Evolutionary conservation across 2,888 invertebrate species (phyloP).

Genomic region (Lithophane socia): DNA sequence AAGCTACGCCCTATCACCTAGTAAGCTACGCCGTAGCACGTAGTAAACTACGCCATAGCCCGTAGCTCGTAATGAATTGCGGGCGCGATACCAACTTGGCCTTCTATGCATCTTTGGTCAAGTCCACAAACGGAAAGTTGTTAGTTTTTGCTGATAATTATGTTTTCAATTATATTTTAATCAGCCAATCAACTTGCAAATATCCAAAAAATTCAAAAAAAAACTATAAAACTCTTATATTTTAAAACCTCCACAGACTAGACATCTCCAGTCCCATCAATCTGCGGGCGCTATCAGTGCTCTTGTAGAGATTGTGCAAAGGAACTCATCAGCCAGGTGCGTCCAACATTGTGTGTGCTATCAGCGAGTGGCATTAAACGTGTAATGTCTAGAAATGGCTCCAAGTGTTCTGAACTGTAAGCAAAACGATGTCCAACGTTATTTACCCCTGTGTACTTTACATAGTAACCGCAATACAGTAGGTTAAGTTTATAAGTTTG

Average conservation of each 20-base stretch:
- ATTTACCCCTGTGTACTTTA: slow-evolving; percentile 47
- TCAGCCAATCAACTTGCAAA: neutral
- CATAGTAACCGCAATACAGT: slow-evolving; percentile 3
- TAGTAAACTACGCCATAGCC: neutral
- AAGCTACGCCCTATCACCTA: neutral
- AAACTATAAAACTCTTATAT: neutral
- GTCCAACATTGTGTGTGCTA: slow-evolving; percentile 53
- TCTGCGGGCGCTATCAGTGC: slow-evolving; percentile 10
- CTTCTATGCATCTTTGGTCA: neutral
- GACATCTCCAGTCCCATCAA: neutral
- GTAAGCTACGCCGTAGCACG: neutral
- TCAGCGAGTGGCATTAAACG: slow-evolving; percentile 50
- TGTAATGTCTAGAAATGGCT: slow-evolving; percentile 65
- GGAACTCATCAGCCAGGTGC: slow-evolving; percentile 41
- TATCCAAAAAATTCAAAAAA: no score
- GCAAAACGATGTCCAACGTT: slow-evolving; percentile 65
- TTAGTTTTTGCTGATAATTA: neutral
- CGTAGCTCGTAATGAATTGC: neutral
- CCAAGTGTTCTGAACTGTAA: slow-evolving; percentile 59
- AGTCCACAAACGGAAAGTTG: neutral
- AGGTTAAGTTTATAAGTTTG: slow-evolving; percentile 13
- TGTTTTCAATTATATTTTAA: neutral
- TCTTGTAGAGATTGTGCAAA: slow-evolving; percentile 26
- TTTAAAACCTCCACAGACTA: neutral
- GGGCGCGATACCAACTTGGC: neutral